Conservation (phyloP, 1,140 invertebrate genomes). For the Pristionchus pacificus region DNA sequence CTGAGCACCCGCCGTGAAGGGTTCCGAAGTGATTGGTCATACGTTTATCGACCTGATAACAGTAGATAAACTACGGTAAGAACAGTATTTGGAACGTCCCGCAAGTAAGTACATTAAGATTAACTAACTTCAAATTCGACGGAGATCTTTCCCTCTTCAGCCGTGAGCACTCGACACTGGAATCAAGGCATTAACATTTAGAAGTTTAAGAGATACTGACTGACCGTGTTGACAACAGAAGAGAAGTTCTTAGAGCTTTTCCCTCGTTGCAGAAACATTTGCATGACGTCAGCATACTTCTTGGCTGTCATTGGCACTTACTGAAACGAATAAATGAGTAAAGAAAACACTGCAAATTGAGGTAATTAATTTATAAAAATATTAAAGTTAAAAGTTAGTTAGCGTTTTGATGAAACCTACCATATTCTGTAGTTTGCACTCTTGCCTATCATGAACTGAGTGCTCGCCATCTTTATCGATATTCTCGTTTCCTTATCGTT, state of each 20-base stretch:
- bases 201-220: background rate
- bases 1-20: slow-evolving; percentile 78
- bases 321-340: background rate
- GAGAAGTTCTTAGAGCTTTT: background rate
- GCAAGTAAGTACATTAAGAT: no score
- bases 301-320: background rate
- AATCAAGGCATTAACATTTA: no score
- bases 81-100: no score
- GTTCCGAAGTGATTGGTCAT: slow-evolving; percentile 61
- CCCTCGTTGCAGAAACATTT: background rate
- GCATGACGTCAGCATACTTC: background rate
- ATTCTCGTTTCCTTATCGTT: no score
- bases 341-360: background rate
- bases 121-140: slow-evolving; percentile 33
- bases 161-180: slow-evolving; percentile 11
- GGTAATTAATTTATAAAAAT: background rate
- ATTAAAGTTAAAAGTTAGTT: background rate
- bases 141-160: slow-evolving; percentile 18
- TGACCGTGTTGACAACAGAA: background rate
- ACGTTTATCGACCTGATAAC: slow-evolving; percentile 19
- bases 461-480: no score
- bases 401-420: background rate
- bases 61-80: no score
- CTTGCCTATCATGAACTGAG: background rate
- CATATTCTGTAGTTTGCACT: background rate